A percentile compares a stretch with the other conserved stretches of the same genome.
These are phyloP conservation scores for Nomada goodeniana DNA, from an alignment of 2,888 invertebrate genomes.

Conservation along the genomic window DNA sequence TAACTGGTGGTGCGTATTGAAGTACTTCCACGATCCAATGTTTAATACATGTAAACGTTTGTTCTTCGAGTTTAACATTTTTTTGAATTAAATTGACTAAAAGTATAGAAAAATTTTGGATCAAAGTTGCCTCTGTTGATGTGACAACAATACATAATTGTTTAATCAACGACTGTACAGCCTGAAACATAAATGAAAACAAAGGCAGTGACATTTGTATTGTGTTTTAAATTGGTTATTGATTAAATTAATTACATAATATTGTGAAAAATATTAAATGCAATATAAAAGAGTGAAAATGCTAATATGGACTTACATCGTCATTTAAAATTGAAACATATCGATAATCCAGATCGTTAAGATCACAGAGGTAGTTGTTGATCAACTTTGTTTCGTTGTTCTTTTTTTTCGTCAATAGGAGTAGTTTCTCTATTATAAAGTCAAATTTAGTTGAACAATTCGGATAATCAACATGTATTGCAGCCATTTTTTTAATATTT, in stretches of 20 bases:
- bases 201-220: background rate
- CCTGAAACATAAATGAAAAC: constrained; percentile 63
- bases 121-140: constrained; percentile 71
- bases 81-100: constrained; percentile 72
- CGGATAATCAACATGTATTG: constrained; percentile 1
- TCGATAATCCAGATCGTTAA: constrained; percentile 88
- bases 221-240: background rate
- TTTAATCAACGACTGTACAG: constrained; percentile 72
- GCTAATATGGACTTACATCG: constrained; percentile 79
- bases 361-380: constrained; percentile 86
- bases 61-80: constrained; percentile 69
- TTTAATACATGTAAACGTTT: constrained; percentile 70
- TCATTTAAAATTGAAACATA: constrained; percentile 84
- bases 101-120: constrained; percentile 76
- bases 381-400: constrained; percentile 80
- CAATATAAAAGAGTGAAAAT: background rate
- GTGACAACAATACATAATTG: constrained; percentile 74
- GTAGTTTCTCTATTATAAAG: constrained; percentile 71
- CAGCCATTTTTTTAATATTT: constrained; percentile 31
- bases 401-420: constrained; percentile 69
- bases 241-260: background rate
- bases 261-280: background rate
- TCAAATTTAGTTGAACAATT: constrained; percentile 67
- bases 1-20: constrained; percentile 66
- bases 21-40: constrained; percentile 76